Evolutionary conservation across 2,113 vertebrate genomes (phyloP), one percentile per base, ranked within the genome.

Genomic region (Raja brachyura): DNA sequence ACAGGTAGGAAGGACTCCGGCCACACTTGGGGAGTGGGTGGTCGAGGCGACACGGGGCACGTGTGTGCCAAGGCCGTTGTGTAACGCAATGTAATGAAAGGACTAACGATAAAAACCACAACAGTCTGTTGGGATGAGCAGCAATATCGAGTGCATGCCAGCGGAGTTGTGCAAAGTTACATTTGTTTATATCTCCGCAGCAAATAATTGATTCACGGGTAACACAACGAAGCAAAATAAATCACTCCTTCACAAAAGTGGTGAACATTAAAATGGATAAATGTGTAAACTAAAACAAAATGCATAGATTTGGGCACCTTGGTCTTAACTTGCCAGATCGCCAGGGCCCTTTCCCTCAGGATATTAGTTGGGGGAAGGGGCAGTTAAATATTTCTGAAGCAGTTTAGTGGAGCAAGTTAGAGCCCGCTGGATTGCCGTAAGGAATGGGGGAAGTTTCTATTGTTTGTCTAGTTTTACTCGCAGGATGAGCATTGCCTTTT

Each of bases 1-100:
- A 78, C 99, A 99, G 98, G 98, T 99, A 94, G 95, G 96, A 48
- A 8, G 79, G 39, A 48, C 1, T 48, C 39, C 39, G 39, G 39
- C 39, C 39, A 48, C 39, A 48, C 39, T 48, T 48, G 39, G 39
- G 39, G 39, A 48, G 39, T 48, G 39, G 39, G 39, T 48, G 39
- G 39, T 48, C 39, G 39, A 3, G 39, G 39, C 39, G 39, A 48
- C 39, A 48, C 39, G 39, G 39, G 39, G 39, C 39, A 48, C 39
- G 39, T 48, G 39, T 48, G 39, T 48, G 39, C 39, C 39, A 48
- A 39, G 31, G 90, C 22, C 39, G 66, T 14, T 10, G n/a, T 68
- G 61, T 3, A 33, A 25, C 66, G 48, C 1, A 25, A 63, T 31
- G n/a, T 10, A 86, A 86, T 86, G 18, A 28, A 61, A 28, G 25